Percentiles rank a stretch among this genome's conserved stretches.
Evolutionary conservation across 2,888 invertebrate genomes (phyloP).

Genomic region (Zeuzera pyrina): DNA sequence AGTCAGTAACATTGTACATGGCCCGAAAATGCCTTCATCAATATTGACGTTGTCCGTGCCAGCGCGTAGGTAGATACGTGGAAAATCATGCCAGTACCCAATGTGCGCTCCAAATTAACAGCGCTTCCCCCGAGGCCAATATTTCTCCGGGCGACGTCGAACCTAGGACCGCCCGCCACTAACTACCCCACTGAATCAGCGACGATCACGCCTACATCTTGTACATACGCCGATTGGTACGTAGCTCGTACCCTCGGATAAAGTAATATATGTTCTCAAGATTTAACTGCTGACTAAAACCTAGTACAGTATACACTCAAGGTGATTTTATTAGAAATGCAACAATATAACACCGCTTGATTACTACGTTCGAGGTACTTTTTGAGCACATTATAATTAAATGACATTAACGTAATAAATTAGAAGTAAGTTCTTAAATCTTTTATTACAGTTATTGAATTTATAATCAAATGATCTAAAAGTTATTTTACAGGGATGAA

Average conservation of each 20-base stretch:
- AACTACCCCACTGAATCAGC: constrained; percentile 72
- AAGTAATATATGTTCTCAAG: constrained; percentile 53
- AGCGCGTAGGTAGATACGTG: constrained; percentile 33
- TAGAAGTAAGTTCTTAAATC: no score
- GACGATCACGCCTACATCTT: constrained; percentile 71
- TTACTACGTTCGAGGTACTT: no score
- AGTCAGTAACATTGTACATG: constrained; percentile 10
- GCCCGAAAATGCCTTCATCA: constrained; percentile 30
- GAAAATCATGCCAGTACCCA: constrained; percentile 55
- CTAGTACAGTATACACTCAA: no score
- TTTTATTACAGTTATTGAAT: no score
- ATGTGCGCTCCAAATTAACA: constrained; percentile 66
- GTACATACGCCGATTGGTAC: constrained; percentile 68
- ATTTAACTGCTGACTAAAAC: constrained; percentile 49
- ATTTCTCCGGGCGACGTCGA: constrained; percentile 66
- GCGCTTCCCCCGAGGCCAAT: constrained; percentile 63
- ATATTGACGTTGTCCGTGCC: constrained; percentile 27
- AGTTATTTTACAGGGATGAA: no score
- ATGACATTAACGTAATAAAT: no score
- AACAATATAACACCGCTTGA: no score
- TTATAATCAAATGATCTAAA: no score
- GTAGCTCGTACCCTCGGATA: constrained; percentile 53
- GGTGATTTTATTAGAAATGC: no score
- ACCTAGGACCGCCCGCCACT: constrained; percentile 66
- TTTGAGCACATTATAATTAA: no score